Base-by-base conservation (phyloP, 2,797 vertebrate genomes). In the Hylomyscus alleni region DNA sequence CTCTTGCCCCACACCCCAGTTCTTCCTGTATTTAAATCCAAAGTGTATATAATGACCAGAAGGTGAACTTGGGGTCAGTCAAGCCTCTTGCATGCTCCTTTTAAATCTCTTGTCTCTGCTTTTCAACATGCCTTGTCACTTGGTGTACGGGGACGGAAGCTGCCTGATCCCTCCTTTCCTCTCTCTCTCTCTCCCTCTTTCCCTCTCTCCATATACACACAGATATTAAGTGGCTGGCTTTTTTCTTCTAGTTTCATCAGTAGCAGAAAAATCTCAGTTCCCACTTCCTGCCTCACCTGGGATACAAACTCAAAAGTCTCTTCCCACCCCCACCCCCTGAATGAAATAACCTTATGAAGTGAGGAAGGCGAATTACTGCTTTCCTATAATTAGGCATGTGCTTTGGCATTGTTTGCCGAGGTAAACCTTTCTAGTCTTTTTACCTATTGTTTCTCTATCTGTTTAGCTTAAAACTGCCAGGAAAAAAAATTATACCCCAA, bases 171-270 rank as follows among this genome's bases (percentile, higher is more conserved):
- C 81, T 13, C 50, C 31, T 3, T 34, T 6, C 17, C 31, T 11
- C 15, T 12, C 31, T 20, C 50, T 11, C 31, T 22, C 50, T 14
- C 12, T 8, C 11, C 24, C 73, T 76, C 26, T 77, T 2, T 10
- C 34, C 12, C n/a, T 26, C 11, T 40, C 34, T 17, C 67, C 67
- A 17, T 7, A 22, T 5, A 56, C 29, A 37, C 47, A 58, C 40
- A 76, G 8, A 15, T 37, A 60, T 93, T 91, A 77, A 67, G 54
- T 24, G 65, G 60, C 73, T 85, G 73, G 67, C 34, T n/a, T 47
- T 83, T 83, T 95, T 62, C 50, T 22, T 96, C 60, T 95, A 29
- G 47, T 69, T 90, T 92, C 17, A 34, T 94, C 62, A 12, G 81
- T 50, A 88, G 44, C 6, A 40, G 60, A 47, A 90, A 56, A 56